Conservation (phyloP, 2,113 vertebrate species). For the Rynchops niger region DNA sequence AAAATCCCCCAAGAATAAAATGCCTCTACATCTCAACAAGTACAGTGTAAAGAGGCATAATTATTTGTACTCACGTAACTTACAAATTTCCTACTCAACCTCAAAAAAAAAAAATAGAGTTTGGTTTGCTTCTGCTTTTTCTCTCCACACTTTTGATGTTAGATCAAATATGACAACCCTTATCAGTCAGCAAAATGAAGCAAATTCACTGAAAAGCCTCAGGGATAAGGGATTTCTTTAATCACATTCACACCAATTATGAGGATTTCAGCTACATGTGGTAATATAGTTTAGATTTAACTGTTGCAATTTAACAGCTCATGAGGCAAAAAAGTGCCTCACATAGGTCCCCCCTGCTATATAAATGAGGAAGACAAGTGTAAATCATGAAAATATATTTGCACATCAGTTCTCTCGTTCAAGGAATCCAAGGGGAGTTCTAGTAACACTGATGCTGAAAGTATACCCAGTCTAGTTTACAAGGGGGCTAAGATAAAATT, state of each 20-base stretch:
- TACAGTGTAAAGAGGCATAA: background rate
- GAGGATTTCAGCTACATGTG: background rate
- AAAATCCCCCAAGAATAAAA: background rate
- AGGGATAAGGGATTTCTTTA: conserved; percentile 17
- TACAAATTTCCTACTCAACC: background rate
- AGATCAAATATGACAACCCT: conserved; percentile 15
- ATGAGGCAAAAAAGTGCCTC: background rate
- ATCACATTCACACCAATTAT: conserved; percentile 4
- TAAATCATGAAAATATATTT: background rate
- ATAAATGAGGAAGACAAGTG: background rate
- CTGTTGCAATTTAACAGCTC: background rate
- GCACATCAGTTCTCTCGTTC: background rate
- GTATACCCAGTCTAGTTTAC: background rate
- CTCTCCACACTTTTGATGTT: conserved; percentile 18
- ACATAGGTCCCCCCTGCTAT: background rate
- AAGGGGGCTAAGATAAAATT: background rate
- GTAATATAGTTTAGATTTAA: background rate
- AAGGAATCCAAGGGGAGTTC: background rate
- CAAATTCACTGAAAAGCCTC: conserved; percentile 15
- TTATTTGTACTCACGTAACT: background rate
- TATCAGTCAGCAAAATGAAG: conserved; percentile 28
- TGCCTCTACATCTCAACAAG: background rate
- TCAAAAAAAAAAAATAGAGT: background rate
- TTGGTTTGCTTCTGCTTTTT: background rate
- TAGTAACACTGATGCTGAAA: background rate